Evolutionary conservation across 53 echinoderm and acorn worm species (phyloP), one percentile per base, ranked within the genome.

Genomic region (Antedon mediterranea): DNA sequence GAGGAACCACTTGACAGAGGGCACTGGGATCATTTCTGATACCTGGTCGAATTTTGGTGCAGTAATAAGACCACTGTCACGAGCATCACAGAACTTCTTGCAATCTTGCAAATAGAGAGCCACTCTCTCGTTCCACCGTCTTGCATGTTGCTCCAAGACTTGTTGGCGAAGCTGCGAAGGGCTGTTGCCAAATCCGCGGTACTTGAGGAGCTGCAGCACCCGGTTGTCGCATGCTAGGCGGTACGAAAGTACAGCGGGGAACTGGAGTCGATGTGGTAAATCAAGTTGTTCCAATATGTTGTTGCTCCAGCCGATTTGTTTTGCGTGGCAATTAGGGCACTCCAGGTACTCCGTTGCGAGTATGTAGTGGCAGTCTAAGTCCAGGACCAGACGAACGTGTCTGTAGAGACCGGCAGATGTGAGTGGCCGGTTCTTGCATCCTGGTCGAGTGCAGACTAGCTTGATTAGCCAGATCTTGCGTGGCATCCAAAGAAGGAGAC

Each of bases 291-390:
- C 75, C 32, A 85, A 28, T 75, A 93, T 79, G 76, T 72, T 32
- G 15, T 78, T 43, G 57, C 87, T 85, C 93, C 87, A 93, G 27
- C 85, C 79, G 80, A 87, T 85, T 78, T 83, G 32, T 72, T 89
- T 89, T 27, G 31, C 34, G 73, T 79, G 74, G 43, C 93, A 93
- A 44, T 31, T 74, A 2, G 31, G 74, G 23, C 31, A 32, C 57
- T 44, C 43, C 28, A 83, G 77, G 81, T 92, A 89, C 71, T 89
- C 89, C 26, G 74, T 83, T 28, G 83, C 93, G 79, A 89, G 73
- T 70, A 85, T 85, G 79, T 85, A 89, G 71, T 71, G 85, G 7
- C 85, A 81, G 31, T 83, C 74, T 15, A 93, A 31, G 31, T 93
- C 85, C 4, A 93, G 81, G 29, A 89, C 87, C 79, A 83, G 83